phyloP scores from a whole-genome alignment of 2,797 vertebrate species.

The Typhlichthys eigenmanni region DNA sequence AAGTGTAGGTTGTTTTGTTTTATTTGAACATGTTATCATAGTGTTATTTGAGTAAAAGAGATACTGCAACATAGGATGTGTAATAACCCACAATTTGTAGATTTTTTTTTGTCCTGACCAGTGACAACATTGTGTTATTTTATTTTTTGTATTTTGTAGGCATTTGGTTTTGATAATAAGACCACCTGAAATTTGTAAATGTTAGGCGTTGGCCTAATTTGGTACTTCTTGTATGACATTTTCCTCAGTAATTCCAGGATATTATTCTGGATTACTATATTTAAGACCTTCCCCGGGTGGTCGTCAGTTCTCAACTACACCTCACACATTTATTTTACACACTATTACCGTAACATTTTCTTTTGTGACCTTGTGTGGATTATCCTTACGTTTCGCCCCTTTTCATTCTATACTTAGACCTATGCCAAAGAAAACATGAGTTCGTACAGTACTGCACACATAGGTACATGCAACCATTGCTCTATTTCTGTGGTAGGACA shows the following conservation, averaged over 20 bases:
- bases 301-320: constrained; percentile 63
- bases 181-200: constrained; percentile 58
- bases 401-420: constrained; percentile 40
- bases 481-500: constrained; percentile 13
- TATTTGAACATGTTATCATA: constrained; percentile 15
- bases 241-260: constrained; percentile 69
- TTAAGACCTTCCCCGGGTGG: constrained; percentile 73
- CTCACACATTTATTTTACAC: constrained; percentile 66
- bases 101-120: constrained; percentile 49
- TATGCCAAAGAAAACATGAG: constrained; percentile 20
- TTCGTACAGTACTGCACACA: constrained; percentile 5
- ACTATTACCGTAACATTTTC: constrained; percentile 64
- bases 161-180: constrained; percentile 45
- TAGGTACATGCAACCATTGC: background rate
- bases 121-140: constrained; percentile 44
- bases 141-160: constrained; percentile 33
- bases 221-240: constrained; percentile 59
- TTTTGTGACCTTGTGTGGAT: constrained; percentile 66
- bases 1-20: constrained; percentile 2
- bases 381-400: constrained; percentile 54
- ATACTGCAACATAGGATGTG: constrained; percentile 41
- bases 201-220: constrained; percentile 63
- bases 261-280: constrained; percentile 64
- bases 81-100: constrained; percentile 44
- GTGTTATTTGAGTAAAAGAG: background rate